Evolutionary conservation across 1,140 invertebrate species (phyloP), one percentile per base, ranked within the genome.

Genomic region (Ylistrum balloti): DNA sequence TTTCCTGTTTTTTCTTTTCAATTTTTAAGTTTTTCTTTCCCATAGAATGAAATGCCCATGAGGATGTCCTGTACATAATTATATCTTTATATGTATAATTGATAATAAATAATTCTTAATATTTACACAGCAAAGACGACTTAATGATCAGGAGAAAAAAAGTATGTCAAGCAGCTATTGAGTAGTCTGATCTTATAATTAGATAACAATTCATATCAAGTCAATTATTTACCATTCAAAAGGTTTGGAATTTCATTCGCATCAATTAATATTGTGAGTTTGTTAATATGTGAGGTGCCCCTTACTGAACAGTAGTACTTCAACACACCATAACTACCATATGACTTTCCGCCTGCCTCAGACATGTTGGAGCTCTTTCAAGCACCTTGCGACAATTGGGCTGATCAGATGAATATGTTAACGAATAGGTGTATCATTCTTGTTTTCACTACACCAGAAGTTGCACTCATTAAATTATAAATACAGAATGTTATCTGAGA

Each of bases 391-490:
- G 56, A 74, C 56, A 74, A 74, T 74, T 74, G 56, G 56, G n/a
- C 56, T n/a, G 56, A 74, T 74, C 56, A 11, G 56, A 74, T 74
- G 56, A 11, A 74, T 74, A 74, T 74, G 56, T 74, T 74, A 74
- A 74, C 56, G 56, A 74, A 74, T 74, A 74, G 56, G 56, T 74
- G 56, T 74, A 74, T 74, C 56, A 74, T 74, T 74, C 56, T 74
- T 74, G 56, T 74, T 74, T 74, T 74, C 56, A 74, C 56, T 74
- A 74, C 22, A 74, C 56, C 1, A 74, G 17, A 74, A 17, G 56
- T 74, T 74, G 56, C 56, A 74, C 56, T 74, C 56, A 74, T 74
- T 74, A 74, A 74, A 74, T 74, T 74, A 74, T 74, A 74, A 74
- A 74, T 74, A 74, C 56, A n/a, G n/a, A 74, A 74, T 74, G 56